Evolutionary conservation across 2,113 vertebrate genomes (phyloP), one percentile per base, ranked within the genome.

Genomic region (human): DNA sequence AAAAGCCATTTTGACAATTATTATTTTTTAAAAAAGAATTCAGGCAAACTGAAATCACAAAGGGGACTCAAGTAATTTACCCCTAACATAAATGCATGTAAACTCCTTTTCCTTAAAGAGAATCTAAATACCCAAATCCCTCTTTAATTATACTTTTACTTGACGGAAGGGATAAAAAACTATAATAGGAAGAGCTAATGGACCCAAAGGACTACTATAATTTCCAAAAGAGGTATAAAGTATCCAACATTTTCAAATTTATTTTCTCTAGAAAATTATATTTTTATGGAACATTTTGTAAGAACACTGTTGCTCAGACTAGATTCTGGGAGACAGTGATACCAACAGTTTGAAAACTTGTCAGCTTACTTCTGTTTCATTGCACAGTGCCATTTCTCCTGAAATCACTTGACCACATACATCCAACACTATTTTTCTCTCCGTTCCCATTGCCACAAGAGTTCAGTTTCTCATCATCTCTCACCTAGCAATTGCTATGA

Each of bases 1-100:
- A 94, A 93, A 96, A 94, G 59, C 52, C 66, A 78, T 45, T 96
- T 97, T 90, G 38, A 96, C 72, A 94, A 94, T 57, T 89, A 85
- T 83, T 95, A 95, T 72, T 75, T 89, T 94, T 86, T 92, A 96
- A 94, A 73, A 92, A 82, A 83, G 9, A 96, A 52, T 89, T 83
- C 50, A 90, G n/a, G 75, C 64, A 96, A 95, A 92, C 30, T 52
- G 48, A 91, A 88, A 64, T 84, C 25, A 87, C 75, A 81, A 38
- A 81, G 12, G 23, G 45, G 17, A 87, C 16, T 92, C 64, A 89
- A 92, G 78, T 88, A 78, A 43, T 18, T 92, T 18, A 88, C 9
- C 23, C 20, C 38, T 81, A 87, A 78, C 89, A 91, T 38, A 3
- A 93, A 43, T 68, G n/a, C 35, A 95, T 40, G 2, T 14, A 89